Base-by-base conservation (phyloP, 2,113 vertebrate genomes). In the Edolisoma coerulescens region DNA sequence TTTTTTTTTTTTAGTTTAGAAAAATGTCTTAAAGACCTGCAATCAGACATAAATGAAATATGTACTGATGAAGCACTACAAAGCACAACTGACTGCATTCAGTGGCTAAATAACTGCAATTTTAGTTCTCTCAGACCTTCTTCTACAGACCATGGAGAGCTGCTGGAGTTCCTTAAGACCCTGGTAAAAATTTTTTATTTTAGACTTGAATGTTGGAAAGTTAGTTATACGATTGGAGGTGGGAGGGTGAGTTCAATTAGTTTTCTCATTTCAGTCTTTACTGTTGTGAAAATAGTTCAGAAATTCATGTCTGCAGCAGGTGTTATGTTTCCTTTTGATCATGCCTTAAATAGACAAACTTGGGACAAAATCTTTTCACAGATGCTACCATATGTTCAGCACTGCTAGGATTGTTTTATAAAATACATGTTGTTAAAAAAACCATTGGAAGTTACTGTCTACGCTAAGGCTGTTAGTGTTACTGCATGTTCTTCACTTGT, bases 141-240 rank as follows among this genome's bases (percentile, higher is more conserved):
- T 73, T 96, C 98, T 67, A 97, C 98, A 23, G 97, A 97, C 53
- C 97, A 97, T 42, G 97, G 98, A 90, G 98, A 99, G 59, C 95
- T 99, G 88, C 97, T 98, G 96, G 98, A 98, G 75, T 99, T 99
- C 96, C 98, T 99, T 87, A 98, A 94, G 97, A 98, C 98, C 61
- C 68, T 99, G 99, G 99, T 99, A 99, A 99, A 95, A 82, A 64
- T 3, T 24, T 1, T 78, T 92, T 80, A 32, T 57, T 75, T 20
- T 59, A 61, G 33, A 41, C 10, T 45, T 71, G 10, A 35, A 17
- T 39, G 11, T 73, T 85, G 32, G 9, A n/a, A 87, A 32, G 15
- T 24, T 78, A 39, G 3, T 75, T 82, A 13, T 68, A 9, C 3
- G 1, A 6, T 45, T 60, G 45, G 10, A 33, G 4, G 37, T 15